Conservation (phyloP, 2,797 vertebrate species). For the Scyliorhinus canicula region DNA sequence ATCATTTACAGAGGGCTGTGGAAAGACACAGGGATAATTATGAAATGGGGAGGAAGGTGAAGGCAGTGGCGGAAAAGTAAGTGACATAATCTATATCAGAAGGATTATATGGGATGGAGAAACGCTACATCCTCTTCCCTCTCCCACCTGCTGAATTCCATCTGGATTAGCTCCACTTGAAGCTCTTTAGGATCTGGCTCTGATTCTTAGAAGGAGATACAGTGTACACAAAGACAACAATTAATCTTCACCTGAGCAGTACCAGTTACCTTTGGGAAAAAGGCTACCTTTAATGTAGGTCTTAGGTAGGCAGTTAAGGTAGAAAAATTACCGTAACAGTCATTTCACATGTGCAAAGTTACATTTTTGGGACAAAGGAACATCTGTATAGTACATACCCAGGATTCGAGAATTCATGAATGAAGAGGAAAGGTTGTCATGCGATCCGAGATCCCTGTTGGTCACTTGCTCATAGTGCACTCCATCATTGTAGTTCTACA, state of each 20-base stretch:
- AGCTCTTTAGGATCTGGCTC: background rate
- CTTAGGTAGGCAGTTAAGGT: background rate
- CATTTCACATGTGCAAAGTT: background rate
- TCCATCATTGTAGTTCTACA: conserved; percentile 81
- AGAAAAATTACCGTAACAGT: background rate
- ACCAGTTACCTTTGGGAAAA: background rate
- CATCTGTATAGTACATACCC: conserved; percentile 61
- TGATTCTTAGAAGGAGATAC: background rate
- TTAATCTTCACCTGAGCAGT: background rate
- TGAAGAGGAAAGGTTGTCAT: conserved; percentile 75
- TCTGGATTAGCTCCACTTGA: background rate
- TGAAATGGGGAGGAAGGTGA: background rate
- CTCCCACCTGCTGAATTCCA: background rate
- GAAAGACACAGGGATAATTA: background rate
- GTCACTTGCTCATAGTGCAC: conserved; percentile 78
- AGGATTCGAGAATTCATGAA: conserved; percentile 85
- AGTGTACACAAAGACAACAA: background rate
- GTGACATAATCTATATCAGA: background rate
- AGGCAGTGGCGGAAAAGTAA: background rate
- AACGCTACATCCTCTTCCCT: background rate
- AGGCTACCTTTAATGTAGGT: background rate
- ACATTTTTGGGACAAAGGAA: background rate
- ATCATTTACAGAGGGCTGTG: no score
- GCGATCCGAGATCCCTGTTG: conserved; percentile 78
- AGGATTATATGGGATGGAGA: background rate